Evolutionary conservation across 2,797 vertebrate genomes (phyloP).

Genomic region (Betta splendens): DNA sequence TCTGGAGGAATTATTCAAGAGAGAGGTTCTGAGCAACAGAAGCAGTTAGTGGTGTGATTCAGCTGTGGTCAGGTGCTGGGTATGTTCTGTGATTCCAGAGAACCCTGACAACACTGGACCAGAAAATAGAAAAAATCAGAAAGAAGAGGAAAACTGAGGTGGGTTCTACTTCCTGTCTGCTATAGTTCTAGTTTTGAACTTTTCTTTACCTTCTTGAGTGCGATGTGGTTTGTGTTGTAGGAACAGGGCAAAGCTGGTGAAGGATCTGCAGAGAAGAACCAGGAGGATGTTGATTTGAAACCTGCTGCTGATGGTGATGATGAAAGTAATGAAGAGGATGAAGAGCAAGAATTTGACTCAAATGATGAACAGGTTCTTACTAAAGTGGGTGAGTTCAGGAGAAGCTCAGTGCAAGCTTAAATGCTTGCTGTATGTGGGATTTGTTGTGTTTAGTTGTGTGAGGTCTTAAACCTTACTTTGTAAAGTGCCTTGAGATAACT

Average conservation of each 20-base stretch:
- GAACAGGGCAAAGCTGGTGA: constrained; percentile 74
- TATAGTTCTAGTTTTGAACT: neutral
- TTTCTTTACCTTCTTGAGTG: neutral
- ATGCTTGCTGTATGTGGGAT: too few relatives aligned
- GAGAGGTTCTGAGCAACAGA: too few relatives aligned
- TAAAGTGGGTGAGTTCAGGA: constrained; percentile 84
- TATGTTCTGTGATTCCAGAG: constrained; percentile 74
- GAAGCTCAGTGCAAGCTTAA: too few relatives aligned
- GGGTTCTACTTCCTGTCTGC: constrained; percentile 30
- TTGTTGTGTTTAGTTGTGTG: too few relatives aligned
- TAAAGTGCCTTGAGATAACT: too few relatives aligned
- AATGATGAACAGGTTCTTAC: constrained; percentile 88
- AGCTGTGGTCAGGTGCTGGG: too few relatives aligned
- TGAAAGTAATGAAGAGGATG: constrained; percentile 42
- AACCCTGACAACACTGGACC: constrained; percentile 89
- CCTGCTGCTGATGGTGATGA: constrained; percentile 56
- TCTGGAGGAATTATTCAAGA: too few relatives aligned
- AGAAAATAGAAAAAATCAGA: constrained; percentile 94
- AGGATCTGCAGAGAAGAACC: constrained; percentile 37
- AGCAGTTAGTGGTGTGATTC: too few relatives aligned
- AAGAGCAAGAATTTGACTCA: constrained; percentile 83
- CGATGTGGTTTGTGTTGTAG: constrained; percentile 62
- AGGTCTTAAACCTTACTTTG: too few relatives aligned
- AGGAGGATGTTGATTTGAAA: constrained; percentile 24
- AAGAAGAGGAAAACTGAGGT: constrained; percentile 91